phyloP scores from a whole-genome alignment of 2,888 invertebrate species.

The Synergus umbraculus region DNA sequence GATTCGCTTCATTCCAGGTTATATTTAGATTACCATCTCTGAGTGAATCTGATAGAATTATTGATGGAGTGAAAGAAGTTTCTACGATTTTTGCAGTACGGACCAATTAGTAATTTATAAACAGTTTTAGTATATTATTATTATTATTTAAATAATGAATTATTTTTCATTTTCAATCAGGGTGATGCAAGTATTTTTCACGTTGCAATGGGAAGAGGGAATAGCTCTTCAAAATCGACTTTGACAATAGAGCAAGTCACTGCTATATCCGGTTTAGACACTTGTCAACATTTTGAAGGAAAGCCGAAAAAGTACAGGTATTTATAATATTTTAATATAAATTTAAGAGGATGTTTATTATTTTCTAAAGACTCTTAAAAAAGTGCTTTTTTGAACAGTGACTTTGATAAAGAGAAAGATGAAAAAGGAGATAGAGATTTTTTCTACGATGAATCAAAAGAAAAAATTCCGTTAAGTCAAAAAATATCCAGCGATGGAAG shows the following conservation, averaged over 20 bases:
- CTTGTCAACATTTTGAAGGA: slow-evolving; percentile 58
- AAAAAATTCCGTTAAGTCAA: slow-evolving; percentile 5
- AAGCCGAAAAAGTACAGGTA: slow-evolving; percentile 23
- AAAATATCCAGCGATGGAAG: slow-evolving; percentile 26
- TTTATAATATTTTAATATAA: not conserved
- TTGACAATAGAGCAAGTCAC: slow-evolving; percentile 79
- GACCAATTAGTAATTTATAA: not conserved
- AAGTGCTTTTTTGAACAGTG: not conserved
- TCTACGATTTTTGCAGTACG: slow-evolving; percentile 89
- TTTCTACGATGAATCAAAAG: not conserved
- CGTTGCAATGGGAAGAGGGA: slow-evolving; percentile 78
- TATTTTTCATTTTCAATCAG: slow-evolving; percentile 68
- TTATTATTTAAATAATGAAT: not conserved
- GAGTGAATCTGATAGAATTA: slow-evolving; percentile 79
- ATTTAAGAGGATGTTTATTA: no score
- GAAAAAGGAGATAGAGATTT: slow-evolving; percentile 10
- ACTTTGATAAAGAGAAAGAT: not conserved
- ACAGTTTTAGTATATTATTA: not conserved
- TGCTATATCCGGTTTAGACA: slow-evolving; percentile 75
- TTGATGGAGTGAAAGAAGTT: slow-evolving; percentile 85
- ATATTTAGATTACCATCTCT: slow-evolving; percentile 91
- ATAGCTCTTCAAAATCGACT: slow-evolving; percentile 77
- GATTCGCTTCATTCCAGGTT: slow-evolving; percentile 78
- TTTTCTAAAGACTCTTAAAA: no score
- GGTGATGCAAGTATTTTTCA: slow-evolving; percentile 90